Evolutionary conservation across 2,888 invertebrate species (phyloP), one percentile per base, ranked within the genome.

Genomic region (Drosophila rubida): DNA sequence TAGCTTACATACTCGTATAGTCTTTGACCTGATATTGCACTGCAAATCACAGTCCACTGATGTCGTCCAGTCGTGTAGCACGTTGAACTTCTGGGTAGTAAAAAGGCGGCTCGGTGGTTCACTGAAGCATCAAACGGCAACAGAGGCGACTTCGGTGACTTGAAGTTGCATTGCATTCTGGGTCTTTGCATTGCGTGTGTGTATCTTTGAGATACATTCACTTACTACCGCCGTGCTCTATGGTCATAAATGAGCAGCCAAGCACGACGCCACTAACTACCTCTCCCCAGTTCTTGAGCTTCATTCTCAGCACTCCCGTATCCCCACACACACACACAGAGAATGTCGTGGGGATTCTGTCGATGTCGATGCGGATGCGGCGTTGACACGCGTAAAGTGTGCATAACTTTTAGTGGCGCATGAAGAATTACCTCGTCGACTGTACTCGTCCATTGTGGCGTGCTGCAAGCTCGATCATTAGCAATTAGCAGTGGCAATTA

Each of bases 221-320:
- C 74, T 58, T 51, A 48, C 45, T 42, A 35, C 14, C 54, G 44
- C 39, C 44, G 81, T 71, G 85, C 88, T 68, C 65, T 87, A 87
- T 85, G 85, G 85, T 85, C 85, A 85, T 88, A 87, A 87, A 71
- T 88, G 88, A 88, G 88, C 82, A 81, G 60, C 88, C 85, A 85
- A 88, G 88, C 85, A 75, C 30, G 68, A 72, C 85, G 57, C 30
- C 16, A 59, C 50, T 57, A 46, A 9, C 16, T 11, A 32, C 32
- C n/a, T 51, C 50, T 53, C 37, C 54, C 54, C 32, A 25, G 35
- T 42, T 59, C 9, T 39, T 42, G 35, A 64, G 37, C 45, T 42
- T 9, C 13, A 32, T 63, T 63, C 49, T 61, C 35, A 51, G 41
- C 53, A 39, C 41, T 48, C 45, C 32, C 49, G 37, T 41, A 13